Conservation (phyloP, 2,113 vertebrate genomes). For the Dasyurus viverrinus region DNA sequence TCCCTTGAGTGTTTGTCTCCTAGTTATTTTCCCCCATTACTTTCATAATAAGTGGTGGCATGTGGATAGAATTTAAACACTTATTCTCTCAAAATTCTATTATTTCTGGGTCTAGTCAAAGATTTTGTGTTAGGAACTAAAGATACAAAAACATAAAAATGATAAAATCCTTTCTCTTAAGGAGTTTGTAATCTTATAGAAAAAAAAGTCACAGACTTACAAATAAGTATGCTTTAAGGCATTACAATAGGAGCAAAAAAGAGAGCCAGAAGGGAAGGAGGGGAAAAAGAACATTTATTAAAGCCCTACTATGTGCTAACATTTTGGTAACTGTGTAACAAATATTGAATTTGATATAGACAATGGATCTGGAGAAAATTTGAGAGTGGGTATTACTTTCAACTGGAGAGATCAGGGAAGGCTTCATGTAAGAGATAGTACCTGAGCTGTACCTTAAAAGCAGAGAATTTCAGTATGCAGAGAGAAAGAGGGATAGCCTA, state of each 20-base stretch:
- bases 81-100: background rate
- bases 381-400: background rate
- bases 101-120: conserved; percentile 12
- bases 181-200: background rate
- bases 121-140: background rate
- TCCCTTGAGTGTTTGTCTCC: background rate
- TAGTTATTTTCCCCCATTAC: background rate
- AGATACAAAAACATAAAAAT: background rate
- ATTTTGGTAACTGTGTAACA: background rate
- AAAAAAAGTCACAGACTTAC: conserved; percentile 8
- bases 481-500: background rate
- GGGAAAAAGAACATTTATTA: background rate
- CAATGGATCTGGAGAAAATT: background rate
- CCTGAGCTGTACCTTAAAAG: background rate
- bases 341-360: background rate
- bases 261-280: background rate
- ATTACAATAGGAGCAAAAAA: background rate
- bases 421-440: background rate
- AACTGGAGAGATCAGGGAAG: background rate
- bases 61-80: background rate
- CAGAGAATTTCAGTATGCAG: background rate
- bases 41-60: background rate
- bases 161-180: conserved; percentile 21
- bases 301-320: background rate
- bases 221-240: background rate